Base-by-base conservation (phyloP, 2,113 vertebrate genomes). In the Solea solea region DNA sequence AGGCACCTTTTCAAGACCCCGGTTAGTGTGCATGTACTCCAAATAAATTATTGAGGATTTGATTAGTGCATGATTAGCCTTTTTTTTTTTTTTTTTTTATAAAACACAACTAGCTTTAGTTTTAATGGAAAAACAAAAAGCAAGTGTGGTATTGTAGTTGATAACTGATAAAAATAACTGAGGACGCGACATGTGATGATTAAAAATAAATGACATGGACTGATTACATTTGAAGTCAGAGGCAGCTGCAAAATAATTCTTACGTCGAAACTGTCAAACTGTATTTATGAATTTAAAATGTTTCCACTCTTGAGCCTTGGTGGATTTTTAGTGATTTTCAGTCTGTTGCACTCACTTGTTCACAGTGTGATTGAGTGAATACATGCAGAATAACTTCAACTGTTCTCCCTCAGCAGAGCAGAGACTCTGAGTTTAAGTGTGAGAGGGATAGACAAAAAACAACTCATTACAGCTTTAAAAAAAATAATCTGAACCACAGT, bases 171-270 rank as follows among this genome's bases (percentile, higher is more conserved):
- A 21, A 45, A 46, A 46, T 27, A 46, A 15, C 42, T 48, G 52
- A 63, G n/a, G n/a, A n/a, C n/a, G n/a, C n/a, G n/a, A n/a, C n/a
- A n/a, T n/a, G 3, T 11, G 61, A 14, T 46, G 28, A 50, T 59
- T 11, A 60, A 21, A 45, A 46, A 46, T 27, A 46, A 15, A 46
- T 48, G 52, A 63, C 25, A 62, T 59, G 13, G 42, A 67, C 15
- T 54, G 50, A 74, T 60, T 12, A 49, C 21, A 59, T 57, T 62
- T 71, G 40, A 46, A 67, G 12, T 15, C 5, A 0, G 41, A 58
- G 60, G 75, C 83, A 86, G 73, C 81, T 87, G 55, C 27, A 81
- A 72, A 78, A 74, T 21, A 7, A 0, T 39, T 34, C 1, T 21
- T 21, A 21, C 21, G 21, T 21, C 21, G 21, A 63, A 8, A 1